Conservation (phyloP, 2,113 vertebrate genomes). For the Psophia crepitans region DNA sequence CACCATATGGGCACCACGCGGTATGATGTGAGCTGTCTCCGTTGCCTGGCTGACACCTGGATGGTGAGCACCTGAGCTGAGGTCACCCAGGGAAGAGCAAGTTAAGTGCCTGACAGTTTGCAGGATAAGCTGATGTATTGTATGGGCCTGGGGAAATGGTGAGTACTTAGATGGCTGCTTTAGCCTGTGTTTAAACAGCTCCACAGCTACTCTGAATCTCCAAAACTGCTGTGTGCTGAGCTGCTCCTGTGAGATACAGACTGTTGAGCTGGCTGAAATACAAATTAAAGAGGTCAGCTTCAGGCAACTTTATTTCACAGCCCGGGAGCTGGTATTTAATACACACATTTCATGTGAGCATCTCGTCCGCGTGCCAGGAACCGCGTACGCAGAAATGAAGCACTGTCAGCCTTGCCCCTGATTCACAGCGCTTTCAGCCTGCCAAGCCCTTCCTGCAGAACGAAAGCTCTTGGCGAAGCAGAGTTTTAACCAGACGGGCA, state of each 20-base stretch:
- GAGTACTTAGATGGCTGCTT: not conserved
- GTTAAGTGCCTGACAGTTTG: not conserved
- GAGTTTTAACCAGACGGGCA: not conserved
- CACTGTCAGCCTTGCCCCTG: not conserved
- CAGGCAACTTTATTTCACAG: not conserved
- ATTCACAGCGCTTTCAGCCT: not conserved
- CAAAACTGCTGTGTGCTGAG: not conserved
- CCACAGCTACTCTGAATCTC: not conserved
- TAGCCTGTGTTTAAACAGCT: not conserved
- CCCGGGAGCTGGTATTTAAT: not conserved
- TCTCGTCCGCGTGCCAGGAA: not conserved
- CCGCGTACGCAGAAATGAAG: not conserved
- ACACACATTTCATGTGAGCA: not conserved
- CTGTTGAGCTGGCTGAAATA: not conserved
- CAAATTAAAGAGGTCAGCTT: not conserved
- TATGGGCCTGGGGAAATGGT: not conserved
- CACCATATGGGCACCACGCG: not conserved
- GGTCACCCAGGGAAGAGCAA: not conserved
- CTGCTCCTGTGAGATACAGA: not conserved
- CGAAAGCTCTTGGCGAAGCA: not conserved
- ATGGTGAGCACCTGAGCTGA: not conserved
- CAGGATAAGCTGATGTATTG: not conserved
- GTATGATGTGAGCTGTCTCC: not conserved
- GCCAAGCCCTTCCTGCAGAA: not conserved
- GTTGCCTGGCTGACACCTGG: not conserved